These are phyloP conservation scores for Pipistrellus kuhlii DNA, from an alignment of 2,797 vertebrate species.

Conservation along the genomic window DNA sequence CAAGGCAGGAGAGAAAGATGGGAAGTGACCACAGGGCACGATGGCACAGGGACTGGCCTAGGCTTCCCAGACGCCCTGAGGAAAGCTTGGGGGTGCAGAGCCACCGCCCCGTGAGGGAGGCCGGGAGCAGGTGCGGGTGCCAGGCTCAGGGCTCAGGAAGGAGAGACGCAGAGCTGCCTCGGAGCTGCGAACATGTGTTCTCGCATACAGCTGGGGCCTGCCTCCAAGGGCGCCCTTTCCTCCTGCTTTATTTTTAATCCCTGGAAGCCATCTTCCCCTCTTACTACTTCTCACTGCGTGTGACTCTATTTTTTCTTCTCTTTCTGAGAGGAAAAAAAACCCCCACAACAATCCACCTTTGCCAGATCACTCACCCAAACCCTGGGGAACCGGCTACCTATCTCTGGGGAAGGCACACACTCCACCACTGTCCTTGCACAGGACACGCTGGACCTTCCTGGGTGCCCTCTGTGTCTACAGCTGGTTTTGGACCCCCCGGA, in stretches of 20 bases:
- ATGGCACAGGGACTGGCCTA: neutral
- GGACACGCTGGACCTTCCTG: neutral
- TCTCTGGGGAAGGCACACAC: neutral
- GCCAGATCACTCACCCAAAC: slow-evolving; percentile 56
- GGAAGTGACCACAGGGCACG: neutral
- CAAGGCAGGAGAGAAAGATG: neutral
- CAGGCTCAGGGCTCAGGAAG: neutral
- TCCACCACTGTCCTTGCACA: slow-evolving; percentile 23
- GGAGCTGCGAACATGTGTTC: slow-evolving; percentile 7
- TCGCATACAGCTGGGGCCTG: slow-evolving; percentile 48
- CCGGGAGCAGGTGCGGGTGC: neutral
- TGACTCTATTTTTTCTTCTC: slow-evolving; percentile 23
- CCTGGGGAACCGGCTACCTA: neutral
- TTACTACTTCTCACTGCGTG: neutral
- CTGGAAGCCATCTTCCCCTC: slow-evolving; percentile 64
- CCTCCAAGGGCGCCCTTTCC: slow-evolving; percentile 63
- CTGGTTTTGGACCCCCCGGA: slow-evolving; percentile 3
- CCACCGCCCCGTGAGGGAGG: neutral
- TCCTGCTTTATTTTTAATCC: slow-evolving; percentile 67
- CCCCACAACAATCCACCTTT: neutral
- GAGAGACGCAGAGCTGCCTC: slow-evolving; percentile 28
- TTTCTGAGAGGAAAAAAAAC: slow-evolving; percentile 1
- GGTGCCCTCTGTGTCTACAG: neutral
- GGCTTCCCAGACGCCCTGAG: neutral
- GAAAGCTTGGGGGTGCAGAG: neutral